These are phyloP conservation scores for Labrus mixtus DNA, from an alignment of 2,113 vertebrate species.

Conservation along the genomic window DNA sequence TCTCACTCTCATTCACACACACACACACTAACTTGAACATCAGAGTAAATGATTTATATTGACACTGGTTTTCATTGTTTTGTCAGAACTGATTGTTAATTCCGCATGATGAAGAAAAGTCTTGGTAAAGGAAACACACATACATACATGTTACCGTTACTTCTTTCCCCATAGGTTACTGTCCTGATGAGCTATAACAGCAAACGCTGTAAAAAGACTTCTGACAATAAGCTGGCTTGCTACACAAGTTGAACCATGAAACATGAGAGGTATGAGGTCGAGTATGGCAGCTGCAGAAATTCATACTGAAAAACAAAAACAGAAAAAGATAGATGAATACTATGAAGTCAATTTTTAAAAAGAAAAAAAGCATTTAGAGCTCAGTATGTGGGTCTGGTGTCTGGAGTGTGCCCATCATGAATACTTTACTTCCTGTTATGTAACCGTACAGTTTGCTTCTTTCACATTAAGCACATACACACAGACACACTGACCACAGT, in stretches of 20 bases:
- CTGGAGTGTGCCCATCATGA: slow-evolving; percentile 31
- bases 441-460: slow-evolving; percentile 28
- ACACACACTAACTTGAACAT: neutral
- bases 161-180: too few species aligned
- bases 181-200: too few species aligned
- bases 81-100: too few species aligned
- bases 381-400: slow-evolving; percentile 31
- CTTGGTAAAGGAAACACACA: too few species aligned
- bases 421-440: slow-evolving; percentile 51
- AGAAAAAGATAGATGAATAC: neutral
- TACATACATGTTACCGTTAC: too few species aligned
- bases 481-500: slow-evolving; percentile 8
- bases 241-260: neutral
- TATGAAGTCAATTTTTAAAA: neutral
- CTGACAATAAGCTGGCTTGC: neutral
- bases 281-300: neutral
- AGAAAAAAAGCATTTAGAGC: neutral
- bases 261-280: neutral
- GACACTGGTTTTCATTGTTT: too few species aligned
- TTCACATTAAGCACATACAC: slow-evolving; percentile 1
- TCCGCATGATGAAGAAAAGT: too few species aligned
- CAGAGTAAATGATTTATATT: too few species aligned
- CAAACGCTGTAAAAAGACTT: neutral
- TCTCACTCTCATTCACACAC: neutral
- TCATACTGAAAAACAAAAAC: neutral